These are phyloP conservation scores for Nylanderia fulva DNA, from an alignment of 1,140 invertebrate species.

Conservation along the genomic window DNA sequence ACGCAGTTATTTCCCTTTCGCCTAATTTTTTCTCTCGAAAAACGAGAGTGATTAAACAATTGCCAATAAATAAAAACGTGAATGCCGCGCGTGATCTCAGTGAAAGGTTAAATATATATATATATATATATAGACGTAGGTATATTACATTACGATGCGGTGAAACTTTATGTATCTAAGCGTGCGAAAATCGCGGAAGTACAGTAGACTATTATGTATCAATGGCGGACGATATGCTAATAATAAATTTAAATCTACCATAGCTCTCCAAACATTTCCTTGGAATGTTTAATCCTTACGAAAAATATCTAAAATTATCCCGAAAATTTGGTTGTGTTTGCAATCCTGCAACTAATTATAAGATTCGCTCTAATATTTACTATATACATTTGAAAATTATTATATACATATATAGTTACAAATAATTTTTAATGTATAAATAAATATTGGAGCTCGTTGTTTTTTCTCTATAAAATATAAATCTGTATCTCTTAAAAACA, in stretches of 20 bases:
- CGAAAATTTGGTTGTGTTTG: not conserved
- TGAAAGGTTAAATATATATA: conserved; percentile 6
- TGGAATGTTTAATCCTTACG: not conserved
- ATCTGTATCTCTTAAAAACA: not conserved
- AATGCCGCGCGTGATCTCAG: not conserved
- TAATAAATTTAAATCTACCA: conserved; percentile 2
- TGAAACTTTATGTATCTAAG: conserved; percentile 24
- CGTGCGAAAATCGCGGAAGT: conserved; percentile 8
- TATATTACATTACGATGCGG: not conserved
- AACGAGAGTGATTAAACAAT: not conserved
- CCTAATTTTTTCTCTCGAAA: not conserved
- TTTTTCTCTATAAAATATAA: not conserved
- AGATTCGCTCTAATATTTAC: not conserved
- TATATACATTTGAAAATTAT: too few relatives aligned
- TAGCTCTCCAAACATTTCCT: not conserved
- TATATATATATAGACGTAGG: not conserved
- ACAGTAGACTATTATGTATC: not conserved
- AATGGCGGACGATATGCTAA: not conserved
- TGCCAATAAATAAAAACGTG: conserved; percentile 27
- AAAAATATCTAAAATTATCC: not conserved
- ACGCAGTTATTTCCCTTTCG: not conserved
- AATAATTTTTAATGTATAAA: not conserved
- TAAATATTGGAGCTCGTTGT: not conserved
- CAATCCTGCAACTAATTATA: not conserved
- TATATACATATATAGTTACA: too few relatives aligned